Conservation (phyloP, 2,797 vertebrate species). For the Fringilla coelebs region DNA sequence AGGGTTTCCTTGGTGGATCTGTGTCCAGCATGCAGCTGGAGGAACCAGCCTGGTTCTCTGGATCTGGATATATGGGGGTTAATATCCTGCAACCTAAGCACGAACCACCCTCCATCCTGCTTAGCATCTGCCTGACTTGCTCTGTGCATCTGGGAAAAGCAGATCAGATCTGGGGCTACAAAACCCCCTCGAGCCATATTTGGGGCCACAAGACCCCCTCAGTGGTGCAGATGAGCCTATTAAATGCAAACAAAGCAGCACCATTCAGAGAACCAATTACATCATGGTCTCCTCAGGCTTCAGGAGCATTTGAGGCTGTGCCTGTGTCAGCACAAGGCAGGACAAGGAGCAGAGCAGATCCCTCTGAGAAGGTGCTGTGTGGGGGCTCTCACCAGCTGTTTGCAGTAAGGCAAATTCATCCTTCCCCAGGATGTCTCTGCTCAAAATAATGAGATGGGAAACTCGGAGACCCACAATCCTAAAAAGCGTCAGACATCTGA, state of each 20-base stretch:
- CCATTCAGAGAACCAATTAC: background rate
- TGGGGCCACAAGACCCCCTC: background rate
- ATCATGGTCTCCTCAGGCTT: background rate
- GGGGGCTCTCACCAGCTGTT: background rate
- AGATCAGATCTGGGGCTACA: background rate
- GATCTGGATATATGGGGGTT: background rate
- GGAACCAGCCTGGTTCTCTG: background rate
- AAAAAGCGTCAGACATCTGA: background rate
- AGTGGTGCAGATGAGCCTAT: background rate
- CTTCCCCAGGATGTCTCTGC: background rate
- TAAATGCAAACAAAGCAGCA: background rate
- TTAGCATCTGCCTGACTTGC: background rate
- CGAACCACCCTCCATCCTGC: background rate
- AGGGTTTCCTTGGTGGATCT: background rate
- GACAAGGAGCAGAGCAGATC: background rate
- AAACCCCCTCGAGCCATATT: background rate
- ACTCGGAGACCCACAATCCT: background rate
- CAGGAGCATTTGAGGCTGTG: background rate
- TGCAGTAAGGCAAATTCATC: background rate
- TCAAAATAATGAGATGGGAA: background rate
- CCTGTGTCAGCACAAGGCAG: background rate
- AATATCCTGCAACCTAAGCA: background rate
- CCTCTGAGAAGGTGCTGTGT: background rate
- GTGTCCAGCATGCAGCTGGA: background rate
- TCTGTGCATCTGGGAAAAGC: background rate